phyloP scores from a whole-genome alignment of 2,888 invertebrate species.

The Charanyca ferruginea region DNA sequence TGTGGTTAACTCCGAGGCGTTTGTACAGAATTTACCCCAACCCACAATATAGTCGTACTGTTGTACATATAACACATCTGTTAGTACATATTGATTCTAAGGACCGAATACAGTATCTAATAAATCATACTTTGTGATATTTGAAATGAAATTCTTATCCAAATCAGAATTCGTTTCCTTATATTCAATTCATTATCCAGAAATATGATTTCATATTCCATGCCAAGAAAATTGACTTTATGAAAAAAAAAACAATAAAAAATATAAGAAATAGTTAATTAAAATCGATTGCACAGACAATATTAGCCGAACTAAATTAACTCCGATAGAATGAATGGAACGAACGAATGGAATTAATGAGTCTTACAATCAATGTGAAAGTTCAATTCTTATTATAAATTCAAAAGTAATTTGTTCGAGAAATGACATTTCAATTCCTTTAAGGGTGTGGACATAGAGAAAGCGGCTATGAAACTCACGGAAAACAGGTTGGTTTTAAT shows the following conservation, averaged over 20 bases:
- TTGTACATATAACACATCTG: not conserved
- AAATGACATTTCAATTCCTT: conserved; percentile 67
- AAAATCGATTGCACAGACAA: conserved; percentile 50
- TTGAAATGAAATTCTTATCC: conserved; percentile 7
- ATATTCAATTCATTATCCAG: conserved; percentile 4
- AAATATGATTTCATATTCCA: conserved; percentile 22
- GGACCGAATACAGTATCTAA: conserved; percentile 8
- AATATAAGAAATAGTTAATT: conserved; percentile 40
- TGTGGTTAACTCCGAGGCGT: conserved; percentile 14
- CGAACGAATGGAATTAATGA: conserved; percentile 66
- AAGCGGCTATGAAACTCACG: conserved; percentile 3
- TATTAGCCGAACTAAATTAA: conserved; percentile 62
- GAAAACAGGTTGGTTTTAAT: conserved; percentile 9
- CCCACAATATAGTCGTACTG: conserved; percentile 11
- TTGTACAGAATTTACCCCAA: not conserved
- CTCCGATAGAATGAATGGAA: conserved; percentile 58
- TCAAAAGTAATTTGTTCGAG: conserved; percentile 63
- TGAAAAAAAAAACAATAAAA: conserved; percentile 31
- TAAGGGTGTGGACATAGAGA: conserved; percentile 16
- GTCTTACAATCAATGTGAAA: conserved; percentile 68
- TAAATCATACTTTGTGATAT: conserved; percentile 14
- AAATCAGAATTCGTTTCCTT: conserved; percentile 23
- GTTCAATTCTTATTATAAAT: conserved; percentile 68
- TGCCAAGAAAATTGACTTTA: conserved; percentile 25
- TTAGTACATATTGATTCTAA: conserved; percentile 23